Evolutionary conservation across 2,797 vertebrate genomes (phyloP), one percentile per base, ranked within the genome.

Genomic region (Clarias fuscus): DNA sequence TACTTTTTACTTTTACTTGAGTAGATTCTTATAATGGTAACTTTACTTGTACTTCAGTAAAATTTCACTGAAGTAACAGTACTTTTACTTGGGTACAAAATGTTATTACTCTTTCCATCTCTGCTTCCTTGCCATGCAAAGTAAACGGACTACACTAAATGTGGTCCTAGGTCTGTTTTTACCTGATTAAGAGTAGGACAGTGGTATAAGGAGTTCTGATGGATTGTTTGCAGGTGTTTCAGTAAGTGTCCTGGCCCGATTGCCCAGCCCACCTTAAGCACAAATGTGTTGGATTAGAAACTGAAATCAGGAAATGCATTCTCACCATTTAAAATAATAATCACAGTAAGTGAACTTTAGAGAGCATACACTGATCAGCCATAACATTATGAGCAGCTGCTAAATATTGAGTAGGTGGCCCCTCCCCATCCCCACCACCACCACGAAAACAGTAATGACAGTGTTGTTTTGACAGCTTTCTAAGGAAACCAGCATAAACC

Each of bases 111-210:
- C 37, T 37, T 37, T 37, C 37, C 37, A 37, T 4, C 37, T 37
- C 37, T 17, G 7, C 48, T 27, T 18, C 20, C 24, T 81, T 81
- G 61, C 62, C 33, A 62, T 40, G 11, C 10, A 64, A 24, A 40
- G 7, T 8, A 15, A 67, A 67, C 4, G 27, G 24, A 15, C 24
- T 71, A 18, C 14, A 40, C 20, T 14, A 13, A 73, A 59, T 58
- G 58, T 82, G 48, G 4, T 18, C 27, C 58, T 18, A 27, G 13
- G 10, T 24, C 40, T 53, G 2, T 59, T 80, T 80, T 93, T 91
- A 99, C 98, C 97, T 99, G 98, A 83, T 93, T 94, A 33, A 95
- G 93, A 0, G 98, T 99, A 65, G 98, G 93, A 78, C 97, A 97
- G 92, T 97, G 97, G 87, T 96, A 98, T 62, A 97, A 61, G 0